phyloP scores from a whole-genome alignment of 1,140 invertebrate species.

The Drosophila subpulchrella region DNA sequence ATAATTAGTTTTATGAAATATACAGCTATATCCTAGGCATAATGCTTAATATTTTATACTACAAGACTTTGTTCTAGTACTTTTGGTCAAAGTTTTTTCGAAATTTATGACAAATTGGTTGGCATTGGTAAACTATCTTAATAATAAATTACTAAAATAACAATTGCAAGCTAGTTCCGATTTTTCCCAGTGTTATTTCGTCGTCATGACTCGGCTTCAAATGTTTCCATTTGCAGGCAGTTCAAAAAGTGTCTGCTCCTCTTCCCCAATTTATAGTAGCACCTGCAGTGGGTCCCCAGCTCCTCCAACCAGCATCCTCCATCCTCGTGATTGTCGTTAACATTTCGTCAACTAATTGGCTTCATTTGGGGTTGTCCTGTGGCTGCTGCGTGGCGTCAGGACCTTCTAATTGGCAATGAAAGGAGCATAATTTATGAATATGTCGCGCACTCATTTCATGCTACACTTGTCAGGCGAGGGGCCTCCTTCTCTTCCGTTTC shows the following conservation, averaged over 20 bases:
- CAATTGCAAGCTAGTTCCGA: not conserved
- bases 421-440: constrained; percentile 78
- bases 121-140: no score
- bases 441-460: constrained; percentile 70
- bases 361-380: constrained; percentile 77
- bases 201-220: constrained; percentile 55
- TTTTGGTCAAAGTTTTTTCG: no score
- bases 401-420: constrained; percentile 80
- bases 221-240: constrained; percentile 75
- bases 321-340: constrained; percentile 58
- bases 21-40: no score
- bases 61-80: no score
- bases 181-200: constrained; percentile 5
- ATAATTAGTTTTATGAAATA: no score
- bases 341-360: constrained; percentile 81
- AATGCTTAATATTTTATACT: no score
- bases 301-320: not conserved
- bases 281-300: constrained; percentile 9
- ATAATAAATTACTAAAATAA: no score
- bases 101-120: no score
- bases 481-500: not conserved
- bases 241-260: constrained; percentile 65
- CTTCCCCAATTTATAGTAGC: not conserved
- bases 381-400: constrained; percentile 50
- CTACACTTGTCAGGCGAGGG: constrained; percentile 40